Evolutionary conservation across 2,797 vertebrate genomes (phyloP).

Genomic region (Hoplostethus atlanticus): DNA sequence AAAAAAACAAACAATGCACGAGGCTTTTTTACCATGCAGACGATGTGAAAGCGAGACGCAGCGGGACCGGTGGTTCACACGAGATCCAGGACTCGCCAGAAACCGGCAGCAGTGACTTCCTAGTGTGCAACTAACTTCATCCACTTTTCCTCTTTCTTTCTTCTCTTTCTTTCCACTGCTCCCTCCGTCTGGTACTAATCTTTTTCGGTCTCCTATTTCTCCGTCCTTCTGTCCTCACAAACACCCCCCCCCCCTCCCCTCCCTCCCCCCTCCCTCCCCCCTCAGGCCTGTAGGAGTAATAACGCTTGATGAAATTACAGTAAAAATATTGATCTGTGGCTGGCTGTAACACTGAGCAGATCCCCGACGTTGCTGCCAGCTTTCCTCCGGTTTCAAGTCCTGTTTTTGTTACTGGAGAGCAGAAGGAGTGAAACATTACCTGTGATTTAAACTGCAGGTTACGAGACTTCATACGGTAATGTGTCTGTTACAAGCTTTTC

Average conservation of each 20-base stretch:
- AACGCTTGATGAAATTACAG: slow-evolving; percentile 64
- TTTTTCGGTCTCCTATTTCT: slow-evolving; percentile 19
- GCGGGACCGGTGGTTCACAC: neutral
- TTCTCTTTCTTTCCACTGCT: slow-evolving; percentile 7
- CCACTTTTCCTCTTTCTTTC: slow-evolving; percentile 1
- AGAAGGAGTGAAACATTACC: slow-evolving; percentile 26
- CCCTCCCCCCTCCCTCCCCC: neutral
- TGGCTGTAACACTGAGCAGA: slow-evolving; percentile 45
- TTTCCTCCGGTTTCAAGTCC: slow-evolving; percentile 41
- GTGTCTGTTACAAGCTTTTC: too few relatives aligned
- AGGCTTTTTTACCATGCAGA: slow-evolving; percentile 31
- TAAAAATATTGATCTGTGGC: slow-evolving; percentile 70
- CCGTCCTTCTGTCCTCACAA: slow-evolving; percentile 18
- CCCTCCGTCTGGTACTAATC: slow-evolving; percentile 37
- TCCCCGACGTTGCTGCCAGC: slow-evolving; percentile 30
- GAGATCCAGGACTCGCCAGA: too few relatives aligned
- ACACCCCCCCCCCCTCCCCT: slow-evolving; percentile 8
- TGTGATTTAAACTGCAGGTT: neutral
- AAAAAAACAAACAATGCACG: slow-evolving; percentile 42
- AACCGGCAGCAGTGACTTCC: neutral
- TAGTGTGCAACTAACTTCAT: neutral
- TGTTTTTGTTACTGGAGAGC: slow-evolving; percentile 49
- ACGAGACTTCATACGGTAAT: too few relatives aligned
- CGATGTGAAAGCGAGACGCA: slow-evolving; percentile 20
- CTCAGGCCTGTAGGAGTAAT: slow-evolving; percentile 36